A percentile compares a stretch with the other conserved stretches of the same genome.
Conservation (phyloP, 1,140 invertebrate species). For the Pteromalus puparum region DNA sequence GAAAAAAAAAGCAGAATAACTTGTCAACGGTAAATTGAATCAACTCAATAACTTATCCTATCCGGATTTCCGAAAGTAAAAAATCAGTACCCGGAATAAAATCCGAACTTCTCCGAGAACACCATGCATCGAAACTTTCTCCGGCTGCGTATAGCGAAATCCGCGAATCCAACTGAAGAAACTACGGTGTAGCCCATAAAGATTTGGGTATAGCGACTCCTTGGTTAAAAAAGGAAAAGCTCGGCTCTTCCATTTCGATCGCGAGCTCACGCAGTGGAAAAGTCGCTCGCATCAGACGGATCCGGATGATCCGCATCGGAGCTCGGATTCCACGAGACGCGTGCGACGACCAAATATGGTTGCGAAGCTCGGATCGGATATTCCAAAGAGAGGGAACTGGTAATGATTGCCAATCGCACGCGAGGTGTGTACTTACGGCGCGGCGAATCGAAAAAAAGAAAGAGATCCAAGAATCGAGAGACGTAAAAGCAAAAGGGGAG, state of each 20-base stretch:
- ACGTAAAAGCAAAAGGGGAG: not conserved
- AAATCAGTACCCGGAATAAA: not conserved
- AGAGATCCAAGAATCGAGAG: not conserved
- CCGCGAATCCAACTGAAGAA: not conserved
- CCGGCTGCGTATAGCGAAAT: not conserved
- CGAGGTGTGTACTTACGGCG: not conserved
- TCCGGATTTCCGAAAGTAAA: too few relatives aligned
- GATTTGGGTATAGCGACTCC: conserved; percentile 12
- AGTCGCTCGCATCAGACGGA: conserved; percentile 11
- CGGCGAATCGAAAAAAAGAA: not conserved
- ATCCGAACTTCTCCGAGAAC: not conserved
- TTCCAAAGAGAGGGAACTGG: not conserved
- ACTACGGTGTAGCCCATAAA: conserved; percentile 18
- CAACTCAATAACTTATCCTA: too few relatives aligned
- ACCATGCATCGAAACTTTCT: conserved; percentile 17
- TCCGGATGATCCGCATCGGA: conserved; percentile 33
- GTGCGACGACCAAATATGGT: not conserved
- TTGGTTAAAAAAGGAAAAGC: conserved; percentile 22
- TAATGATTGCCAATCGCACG: conserved; percentile 14
- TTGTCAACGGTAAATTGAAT: too few relatives aligned
- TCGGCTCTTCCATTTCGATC: conserved; percentile 2
- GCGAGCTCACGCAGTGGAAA: not conserved
- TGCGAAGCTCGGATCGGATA: not conserved
- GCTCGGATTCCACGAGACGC: not conserved
- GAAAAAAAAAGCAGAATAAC: too few relatives aligned